phyloP scores from a whole-genome alignment of 2,113 vertebrate species.

The Enhydra lutris region DNA sequence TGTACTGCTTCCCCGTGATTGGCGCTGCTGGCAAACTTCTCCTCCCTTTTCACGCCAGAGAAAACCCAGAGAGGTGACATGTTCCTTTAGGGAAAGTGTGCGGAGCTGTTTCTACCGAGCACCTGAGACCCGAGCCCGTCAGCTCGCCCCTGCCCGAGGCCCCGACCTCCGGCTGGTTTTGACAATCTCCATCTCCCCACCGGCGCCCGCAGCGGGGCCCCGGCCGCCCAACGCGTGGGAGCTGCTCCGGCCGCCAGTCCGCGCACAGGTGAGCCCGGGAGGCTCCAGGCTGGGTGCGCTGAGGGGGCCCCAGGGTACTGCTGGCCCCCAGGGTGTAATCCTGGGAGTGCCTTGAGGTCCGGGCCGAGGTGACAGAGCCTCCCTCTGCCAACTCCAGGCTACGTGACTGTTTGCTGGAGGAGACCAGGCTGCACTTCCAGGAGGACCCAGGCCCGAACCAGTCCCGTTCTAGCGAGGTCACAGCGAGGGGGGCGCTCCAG shows the following conservation, averaged over 20 bases:
- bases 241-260: neutral
- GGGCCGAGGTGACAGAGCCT: rapidly evolving
- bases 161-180: neutral
- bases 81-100: neutral
- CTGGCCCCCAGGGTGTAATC: rapidly evolving
- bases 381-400: neutral
- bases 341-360: neutral
- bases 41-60: neutral
- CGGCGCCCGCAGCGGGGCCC: neutral
- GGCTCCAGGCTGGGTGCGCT: neutral
- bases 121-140: neutral
- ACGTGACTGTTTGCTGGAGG: rapidly evolving
- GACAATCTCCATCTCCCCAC: rapidly evolving
- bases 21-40: neutral
- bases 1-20: rapidly evolving
- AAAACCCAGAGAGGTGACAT: rapidly evolving
- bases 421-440: neutral
- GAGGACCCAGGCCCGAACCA: rapidly evolving
- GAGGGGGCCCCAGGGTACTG: rapidly evolving
- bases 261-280: rapidly evolving
- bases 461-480: rapidly evolving
- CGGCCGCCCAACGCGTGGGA: rapidly evolving
- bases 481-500: neutral
- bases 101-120: neutral
- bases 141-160: rapidly evolving